Percentiles rank a stretch among this genome's conserved stretches.
Conservation (phyloP, 1,140 invertebrate genomes). For the Argopecten irradians region DNA sequence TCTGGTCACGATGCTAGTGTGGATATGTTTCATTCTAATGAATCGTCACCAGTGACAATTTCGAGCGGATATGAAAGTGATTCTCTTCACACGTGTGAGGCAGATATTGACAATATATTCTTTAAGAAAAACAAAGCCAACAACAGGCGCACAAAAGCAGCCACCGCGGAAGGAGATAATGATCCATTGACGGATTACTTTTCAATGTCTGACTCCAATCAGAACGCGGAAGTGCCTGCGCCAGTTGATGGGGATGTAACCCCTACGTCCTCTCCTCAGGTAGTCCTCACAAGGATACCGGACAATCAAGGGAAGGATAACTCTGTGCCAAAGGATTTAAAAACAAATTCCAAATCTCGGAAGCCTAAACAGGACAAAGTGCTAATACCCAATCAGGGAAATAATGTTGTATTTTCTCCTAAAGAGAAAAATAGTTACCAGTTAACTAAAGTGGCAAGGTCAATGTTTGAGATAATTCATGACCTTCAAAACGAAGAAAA, state of each 20-base stretch:
- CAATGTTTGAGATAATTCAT: conserved; percentile 66
- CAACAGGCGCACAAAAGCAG: background rate
- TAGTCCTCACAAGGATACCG: conserved; percentile 13
- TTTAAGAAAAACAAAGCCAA: conserved; percentile 40
- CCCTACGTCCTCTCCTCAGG: background rate
- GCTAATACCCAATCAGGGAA: background rate
- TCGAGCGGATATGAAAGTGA: conserved; percentile 69
- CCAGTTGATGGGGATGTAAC: background rate
- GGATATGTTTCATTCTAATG: conserved; percentile 35
- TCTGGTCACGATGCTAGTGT: background rate
- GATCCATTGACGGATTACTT: conserved; percentile 47
- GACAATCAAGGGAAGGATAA: conserved; percentile 28
- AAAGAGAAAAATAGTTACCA: conserved; percentile 62
- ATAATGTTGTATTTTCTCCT: conserved; percentile 50
- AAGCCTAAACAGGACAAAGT: conserved; percentile 25
- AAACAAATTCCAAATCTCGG: conserved; percentile 30
- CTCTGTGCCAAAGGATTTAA: conserved; percentile 30
- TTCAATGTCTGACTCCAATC: conserved; percentile 51
- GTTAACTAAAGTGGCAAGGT: conserved; percentile 61
- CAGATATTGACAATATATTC: conserved; percentile 54
- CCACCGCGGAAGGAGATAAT: conserved; percentile 24
- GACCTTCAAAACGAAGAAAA: conserved; percentile 59
- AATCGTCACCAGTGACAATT: conserved; percentile 58
- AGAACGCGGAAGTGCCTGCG: conserved; percentile 26
- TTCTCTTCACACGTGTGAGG: conserved; percentile 51